Percentiles rank a stretch among this genome's conserved stretches.
Evolutionary conservation across 2,888 invertebrate genomes (phyloP).

Genomic region (Plagodis dolabraria): DNA sequence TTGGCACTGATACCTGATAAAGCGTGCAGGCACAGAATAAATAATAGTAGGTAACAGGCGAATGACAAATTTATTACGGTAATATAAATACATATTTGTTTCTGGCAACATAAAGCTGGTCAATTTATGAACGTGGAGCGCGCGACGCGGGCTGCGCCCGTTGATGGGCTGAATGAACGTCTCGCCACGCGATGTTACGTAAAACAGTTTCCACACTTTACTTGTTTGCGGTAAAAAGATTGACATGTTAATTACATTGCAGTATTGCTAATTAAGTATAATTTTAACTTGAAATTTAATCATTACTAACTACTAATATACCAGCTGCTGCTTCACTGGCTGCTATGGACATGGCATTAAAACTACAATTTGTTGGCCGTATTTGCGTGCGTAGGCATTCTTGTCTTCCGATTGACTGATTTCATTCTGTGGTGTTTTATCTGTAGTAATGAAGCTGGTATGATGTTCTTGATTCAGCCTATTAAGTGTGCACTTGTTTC

Average conservation of each 20-base stretch:
- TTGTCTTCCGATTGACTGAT: constrained; percentile 3
- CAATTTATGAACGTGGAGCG: constrained; percentile 38
- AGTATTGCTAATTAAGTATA: constrained; percentile 68
- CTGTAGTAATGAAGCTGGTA: constrained; percentile 4
- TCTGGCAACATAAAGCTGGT: constrained; percentile 32
- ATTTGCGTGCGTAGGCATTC: constrained; percentile 4
- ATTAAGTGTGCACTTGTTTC: not conserved
- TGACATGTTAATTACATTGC: constrained; percentile 77
- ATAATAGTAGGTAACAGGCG: not conserved
- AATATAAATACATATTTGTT: constrained; percentile 25
- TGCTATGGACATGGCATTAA: constrained; percentile 47
- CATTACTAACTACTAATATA: constrained; percentile 41
- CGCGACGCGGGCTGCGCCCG: constrained; percentile 37
- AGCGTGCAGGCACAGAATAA: not conserved
- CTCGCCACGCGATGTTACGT: constrained; percentile 78
- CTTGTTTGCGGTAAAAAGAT: constrained; percentile 74
- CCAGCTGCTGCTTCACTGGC: constrained; percentile 46
- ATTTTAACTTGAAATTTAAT: constrained; percentile 62
- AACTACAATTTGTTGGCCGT: constrained; percentile 29
- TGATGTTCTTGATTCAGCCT: constrained; percentile 8
- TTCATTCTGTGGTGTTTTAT: not conserved
- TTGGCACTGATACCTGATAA: constrained; percentile 9
- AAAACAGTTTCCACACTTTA: constrained; percentile 70
- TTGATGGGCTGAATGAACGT: constrained; percentile 65
- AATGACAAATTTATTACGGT: constrained; percentile 21